Conservation (phyloP, 2,797 vertebrate species). For the Sebastes vulpes region DNA sequence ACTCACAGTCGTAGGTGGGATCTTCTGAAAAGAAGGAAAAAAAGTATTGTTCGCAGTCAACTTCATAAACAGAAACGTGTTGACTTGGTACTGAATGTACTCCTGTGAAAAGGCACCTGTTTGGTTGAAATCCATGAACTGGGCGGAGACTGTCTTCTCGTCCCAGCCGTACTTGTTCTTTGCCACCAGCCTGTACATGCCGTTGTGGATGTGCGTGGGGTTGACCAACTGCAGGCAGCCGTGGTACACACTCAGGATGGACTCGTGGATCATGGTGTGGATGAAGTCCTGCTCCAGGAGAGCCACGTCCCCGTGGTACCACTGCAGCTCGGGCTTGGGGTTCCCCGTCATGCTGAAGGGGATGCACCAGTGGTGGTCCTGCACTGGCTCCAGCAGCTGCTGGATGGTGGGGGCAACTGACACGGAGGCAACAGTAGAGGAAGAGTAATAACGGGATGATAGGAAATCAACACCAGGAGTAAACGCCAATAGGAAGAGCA, state of each 20-base stretch:
- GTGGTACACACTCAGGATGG: conserved; percentile 92
- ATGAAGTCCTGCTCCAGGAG: conserved; percentile 93
- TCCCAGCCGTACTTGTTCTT: conserved; percentile 92
- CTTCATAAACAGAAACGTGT: neutral
- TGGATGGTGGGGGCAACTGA: conserved; percentile 95
- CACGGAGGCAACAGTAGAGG: conserved; percentile 67
- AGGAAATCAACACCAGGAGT: conserved; percentile 66
- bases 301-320: conserved; percentile 90
- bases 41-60: neutral
- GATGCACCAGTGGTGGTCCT: conserved; percentile 98
- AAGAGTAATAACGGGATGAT: conserved; percentile 71
- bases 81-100: neutral
- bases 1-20: conserved; percentile 67
- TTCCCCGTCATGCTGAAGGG: conserved; percentile 97
- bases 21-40: conserved; percentile 54
- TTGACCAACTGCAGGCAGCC: conserved; percentile 97
- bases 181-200: conserved; percentile 92
- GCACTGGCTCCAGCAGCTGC: conserved; percentile 90
- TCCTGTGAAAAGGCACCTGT: conserved; percentile 35
- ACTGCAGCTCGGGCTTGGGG: conserved; percentile 92
- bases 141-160: conserved; percentile 90
- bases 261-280: conserved; percentile 91
- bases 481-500: conserved; percentile 53
- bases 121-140: conserved; percentile 89
- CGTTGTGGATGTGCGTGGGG: conserved; percentile 97